Conservation (phyloP, 2,797 vertebrate species). For the Tragopan temminckii region DNA sequence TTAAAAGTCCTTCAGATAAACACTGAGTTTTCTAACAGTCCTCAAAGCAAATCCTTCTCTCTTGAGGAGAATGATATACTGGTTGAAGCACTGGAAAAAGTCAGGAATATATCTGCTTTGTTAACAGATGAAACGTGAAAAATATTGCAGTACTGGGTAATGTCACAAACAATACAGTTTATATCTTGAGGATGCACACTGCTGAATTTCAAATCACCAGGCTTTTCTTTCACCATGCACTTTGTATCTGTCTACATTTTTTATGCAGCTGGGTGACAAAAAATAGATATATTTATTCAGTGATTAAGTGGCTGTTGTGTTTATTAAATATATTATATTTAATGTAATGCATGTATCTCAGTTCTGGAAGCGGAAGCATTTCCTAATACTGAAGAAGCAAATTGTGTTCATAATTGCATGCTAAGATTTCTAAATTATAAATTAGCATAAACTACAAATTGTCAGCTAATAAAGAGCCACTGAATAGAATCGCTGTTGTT, state of each 20-base stretch:
- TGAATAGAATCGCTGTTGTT: background rate
- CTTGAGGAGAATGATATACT: background rate
- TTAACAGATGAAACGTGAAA: slow-evolving; percentile 25
- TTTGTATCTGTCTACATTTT: background rate
- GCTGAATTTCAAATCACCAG: background rate
- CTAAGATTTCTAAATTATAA: background rate
- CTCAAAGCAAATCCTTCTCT: background rate
- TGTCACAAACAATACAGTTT: background rate
- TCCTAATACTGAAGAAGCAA: background rate
- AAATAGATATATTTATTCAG: background rate
- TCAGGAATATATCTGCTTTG: background rate
- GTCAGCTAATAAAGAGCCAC: background rate
- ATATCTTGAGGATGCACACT: background rate
- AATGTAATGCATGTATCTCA: background rate
- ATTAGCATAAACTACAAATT: background rate
- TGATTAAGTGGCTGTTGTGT: background rate
- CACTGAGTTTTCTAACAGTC: background rate
- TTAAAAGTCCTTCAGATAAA: background rate
- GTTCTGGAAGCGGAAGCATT: background rate
- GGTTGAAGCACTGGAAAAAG: background rate
- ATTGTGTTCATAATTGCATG: background rate
- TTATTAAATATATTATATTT: background rate
- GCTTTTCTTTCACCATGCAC: background rate
- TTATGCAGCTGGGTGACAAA: background rate
- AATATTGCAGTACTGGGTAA: background rate